A percentile compares a stretch with the other conserved stretches of the same genome.
These are phyloP conservation scores for Trididemnum nubilum DNA, from an alignment of 23 tunicate species.

Conservation along the genomic window DNA sequence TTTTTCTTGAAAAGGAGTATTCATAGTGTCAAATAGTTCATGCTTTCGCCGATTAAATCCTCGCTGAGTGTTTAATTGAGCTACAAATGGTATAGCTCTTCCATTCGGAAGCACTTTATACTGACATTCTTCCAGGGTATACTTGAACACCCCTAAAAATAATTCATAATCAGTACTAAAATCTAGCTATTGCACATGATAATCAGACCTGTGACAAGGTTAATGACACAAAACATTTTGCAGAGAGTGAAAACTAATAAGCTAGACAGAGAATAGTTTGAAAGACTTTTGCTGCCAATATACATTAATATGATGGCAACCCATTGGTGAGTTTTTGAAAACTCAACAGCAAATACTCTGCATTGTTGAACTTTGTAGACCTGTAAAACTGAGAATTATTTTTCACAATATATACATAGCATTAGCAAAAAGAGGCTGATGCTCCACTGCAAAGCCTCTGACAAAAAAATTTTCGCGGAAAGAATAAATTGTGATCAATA, in stretches of 20 bases:
- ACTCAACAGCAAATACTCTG: no score
- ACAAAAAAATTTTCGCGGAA: no score
- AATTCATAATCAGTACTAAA: not conserved
- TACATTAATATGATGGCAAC: no score
- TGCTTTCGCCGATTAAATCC: conserved; percentile 73
- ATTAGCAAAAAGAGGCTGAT: not conserved
- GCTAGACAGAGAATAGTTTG: not conserved
- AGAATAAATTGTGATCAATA: no score
- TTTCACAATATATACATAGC: no score
- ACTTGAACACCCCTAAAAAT: conserved; percentile 67
- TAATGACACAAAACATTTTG: no score
- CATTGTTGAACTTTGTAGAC: no score
- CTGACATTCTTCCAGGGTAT: conserved; percentile 57
- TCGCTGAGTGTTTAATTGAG: conserved; percentile 81
- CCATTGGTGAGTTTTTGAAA: no score
- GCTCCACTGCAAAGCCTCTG: no score
- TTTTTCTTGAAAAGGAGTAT: conserved; percentile 50
- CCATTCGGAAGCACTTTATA: conserved; percentile 39
- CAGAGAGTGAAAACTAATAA: not conserved
- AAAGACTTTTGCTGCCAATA: not conserved
- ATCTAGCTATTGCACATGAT: not conserved
- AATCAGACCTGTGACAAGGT: no score
- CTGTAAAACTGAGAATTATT: no score
- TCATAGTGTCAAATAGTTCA: conserved; percentile 58
- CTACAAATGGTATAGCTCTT: conserved; percentile 43